Percentiles rank a stretch among this genome's conserved stretches.
Conservation (phyloP, 1,140 invertebrate species). For the Phthorimaea operculella region DNA sequence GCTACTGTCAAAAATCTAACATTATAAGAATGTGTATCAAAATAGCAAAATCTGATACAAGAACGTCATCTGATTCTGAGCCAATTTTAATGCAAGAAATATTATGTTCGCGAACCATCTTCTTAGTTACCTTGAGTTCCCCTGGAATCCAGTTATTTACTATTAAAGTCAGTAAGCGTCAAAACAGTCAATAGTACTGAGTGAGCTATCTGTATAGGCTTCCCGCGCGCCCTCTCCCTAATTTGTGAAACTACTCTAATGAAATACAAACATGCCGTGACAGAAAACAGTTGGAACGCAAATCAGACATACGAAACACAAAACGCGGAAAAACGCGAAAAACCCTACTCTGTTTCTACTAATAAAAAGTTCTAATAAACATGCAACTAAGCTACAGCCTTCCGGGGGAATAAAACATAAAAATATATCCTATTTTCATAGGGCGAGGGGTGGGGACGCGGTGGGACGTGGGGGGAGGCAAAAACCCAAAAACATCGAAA, state of each 20-base stretch:
- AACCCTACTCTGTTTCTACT: constrained; percentile 55
- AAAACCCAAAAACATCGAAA: constrained; percentile 68
- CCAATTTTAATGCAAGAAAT: too few relatives aligned
- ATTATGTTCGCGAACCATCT: too few relatives aligned
- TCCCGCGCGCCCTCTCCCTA: too few relatives aligned
- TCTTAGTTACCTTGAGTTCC: too few relatives aligned
- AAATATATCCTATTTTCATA: constrained; percentile 69
- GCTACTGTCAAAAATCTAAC: too few relatives aligned
- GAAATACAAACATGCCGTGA: constrained; percentile 52
- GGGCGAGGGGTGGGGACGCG: constrained; percentile 40
- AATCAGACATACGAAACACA: constrained; percentile 33
- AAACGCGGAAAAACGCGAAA: constrained; percentile 35
- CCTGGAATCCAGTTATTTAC: too few relatives aligned
- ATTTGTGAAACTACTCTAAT: constrained; percentile 27
- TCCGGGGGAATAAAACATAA: constrained; percentile 67
- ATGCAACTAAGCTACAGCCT: constrained; percentile 65
- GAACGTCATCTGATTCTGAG: too few relatives aligned
- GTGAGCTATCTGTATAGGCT: too few relatives aligned
- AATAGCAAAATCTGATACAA: too few relatives aligned
- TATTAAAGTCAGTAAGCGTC: too few relatives aligned
- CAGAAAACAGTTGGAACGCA: constrained; percentile 37
- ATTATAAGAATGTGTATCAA: too few relatives aligned
- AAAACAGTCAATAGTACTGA: too few relatives aligned
- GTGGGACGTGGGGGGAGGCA: constrained; percentile 27
- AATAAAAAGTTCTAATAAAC: constrained; percentile 67